Evolutionary conservation across 2,113 vertebrate genomes (phyloP), one percentile per base, ranked within the genome.

Genomic region (Eublepharis macularius): DNA sequence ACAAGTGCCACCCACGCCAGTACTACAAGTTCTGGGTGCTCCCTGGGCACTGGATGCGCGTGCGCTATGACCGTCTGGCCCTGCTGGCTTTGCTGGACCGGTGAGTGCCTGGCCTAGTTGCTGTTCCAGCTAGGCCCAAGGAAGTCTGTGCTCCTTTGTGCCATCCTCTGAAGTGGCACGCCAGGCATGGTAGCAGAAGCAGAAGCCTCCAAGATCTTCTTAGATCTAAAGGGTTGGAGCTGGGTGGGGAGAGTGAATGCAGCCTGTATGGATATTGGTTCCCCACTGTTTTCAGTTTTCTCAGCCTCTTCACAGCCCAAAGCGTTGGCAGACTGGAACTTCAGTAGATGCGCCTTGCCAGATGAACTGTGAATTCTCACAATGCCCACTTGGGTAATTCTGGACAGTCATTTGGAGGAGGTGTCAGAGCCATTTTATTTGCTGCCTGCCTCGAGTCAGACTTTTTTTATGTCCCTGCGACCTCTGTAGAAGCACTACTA

Each of bases 21-120:
- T 96, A 96, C 94, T 97, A 97, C 86, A 95, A 96, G 83, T 96
- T 96, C 85, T 96, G 96, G 96, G 94, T 97, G 34, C 89, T 97
- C 17, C 97, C 97, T 0, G 96, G 97, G 54, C 96, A 91, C 78
- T 97, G 97, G 97, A 95, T 96, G 9, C 93, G 96, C 2, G 95
- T 97, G 49, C 96, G 96, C 66, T 97, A 97, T 1, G 97, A 97
- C 88, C 95, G 97, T 12, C 91, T 97, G 2, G 97, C 97, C 34
- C 91, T 97, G 80, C 93, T 97, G 86, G 97, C 97, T 21, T 80
- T 97, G 80, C 90, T 97, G 86, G 97, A 97, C 91, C 94, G 96
- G 96, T 97, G 80, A 94, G 95, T 26, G n/a, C 47, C 29, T 39
- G 13, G 32, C 5, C 12, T 0, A 0, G 29, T 3, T 26, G 65